Base-by-base conservation (phyloP, 2,113 vertebrate genomes). In the Otis tarda region DNA sequence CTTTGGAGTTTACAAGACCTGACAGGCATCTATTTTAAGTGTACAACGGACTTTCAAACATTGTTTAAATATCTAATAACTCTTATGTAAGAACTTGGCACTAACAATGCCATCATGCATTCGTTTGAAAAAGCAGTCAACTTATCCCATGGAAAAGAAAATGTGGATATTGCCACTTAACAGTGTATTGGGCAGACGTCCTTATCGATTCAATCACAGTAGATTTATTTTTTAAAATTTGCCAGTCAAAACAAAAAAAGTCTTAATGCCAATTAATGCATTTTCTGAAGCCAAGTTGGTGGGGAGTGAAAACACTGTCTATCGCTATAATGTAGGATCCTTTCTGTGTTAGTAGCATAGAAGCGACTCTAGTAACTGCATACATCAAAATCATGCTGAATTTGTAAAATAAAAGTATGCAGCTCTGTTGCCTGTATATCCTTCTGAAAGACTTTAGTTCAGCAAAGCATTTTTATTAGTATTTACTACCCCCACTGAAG, bases 31-130 rank as follows among this genome's bases (percentile, higher is more conserved):
- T 96, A 92, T 93, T 95, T 93, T 76, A 87, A 84, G 61, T 86
- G 64, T 87, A 61, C 47, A 37, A 76, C 0, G 2, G 77, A 87
- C 88, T 87, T 90, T 74, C 83, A 80, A 80, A 76, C 56, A 21
- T 55, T 7, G 83, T 83, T 96, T 95, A 93, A 96, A 94, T 95
- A 87, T 76, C 93, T 93, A 89, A 94, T 96, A 92, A 92, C 77
- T 83, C 75, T 95, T 93, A 89, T 43, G 7, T 94, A 94, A 96
- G 79, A 70, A 50, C 53, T 77, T 88, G 83, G 55, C 85, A 68
- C 79, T 93, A 93, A 85, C 11, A 35, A 45, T 31, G 49, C 59
- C 43, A 41, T 89, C 87, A 30, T 1, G 3, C 69, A 55, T 81
- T 88, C 73, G 8, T 77, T 78, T 77, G 60, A 64, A 82, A 91